A percentile compares a stretch with the other conserved stretches of the same genome.
Conservation (phyloP, 2,888 invertebrate species). For the Anoncus sp. region DNA sequence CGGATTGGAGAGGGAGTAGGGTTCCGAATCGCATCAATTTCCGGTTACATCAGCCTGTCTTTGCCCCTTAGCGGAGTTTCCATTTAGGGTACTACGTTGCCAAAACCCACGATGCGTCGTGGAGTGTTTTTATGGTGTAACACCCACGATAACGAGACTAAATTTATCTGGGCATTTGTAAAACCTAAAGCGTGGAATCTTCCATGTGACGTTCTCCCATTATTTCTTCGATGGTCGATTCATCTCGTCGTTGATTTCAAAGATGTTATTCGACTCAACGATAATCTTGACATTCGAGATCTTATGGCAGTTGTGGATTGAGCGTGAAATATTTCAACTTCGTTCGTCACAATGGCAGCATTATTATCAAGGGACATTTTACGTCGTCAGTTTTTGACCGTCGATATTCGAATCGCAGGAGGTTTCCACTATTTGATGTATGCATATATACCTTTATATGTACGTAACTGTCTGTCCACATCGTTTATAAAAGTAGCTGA, state of each 20-base stretch:
- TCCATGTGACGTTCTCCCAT: neutral
- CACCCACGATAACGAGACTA: conserved; percentile 12
- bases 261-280: neutral
- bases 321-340: conserved; percentile 3
- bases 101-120: conserved; percentile 12
- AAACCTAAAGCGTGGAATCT: conserved; percentile 2
- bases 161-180: conserved; percentile 17
- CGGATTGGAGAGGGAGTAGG: conserved; percentile 18
- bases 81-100: neutral
- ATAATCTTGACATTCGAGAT: neutral
- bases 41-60: conserved; percentile 40
- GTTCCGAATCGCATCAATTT: conserved; percentile 50
- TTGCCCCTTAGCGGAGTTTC: conserved; percentile 20
- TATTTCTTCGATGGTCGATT: conserved; percentile 4
- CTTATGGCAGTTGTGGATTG: conserved; percentile 7
- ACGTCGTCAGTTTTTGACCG: neutral
- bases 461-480: neutral
- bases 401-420: neutral
- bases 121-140: conserved; percentile 27
- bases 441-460: no score
- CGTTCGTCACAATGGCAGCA: neutral
- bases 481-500: conserved; percentile 28
- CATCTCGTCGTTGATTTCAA: conserved; percentile 4
- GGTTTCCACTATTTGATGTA: neutral
- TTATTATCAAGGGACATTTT: conserved; percentile 1